Evolutionary conservation across 2,888 invertebrate genomes (phyloP).

Genomic region (Tigriopus californicus): DNA sequence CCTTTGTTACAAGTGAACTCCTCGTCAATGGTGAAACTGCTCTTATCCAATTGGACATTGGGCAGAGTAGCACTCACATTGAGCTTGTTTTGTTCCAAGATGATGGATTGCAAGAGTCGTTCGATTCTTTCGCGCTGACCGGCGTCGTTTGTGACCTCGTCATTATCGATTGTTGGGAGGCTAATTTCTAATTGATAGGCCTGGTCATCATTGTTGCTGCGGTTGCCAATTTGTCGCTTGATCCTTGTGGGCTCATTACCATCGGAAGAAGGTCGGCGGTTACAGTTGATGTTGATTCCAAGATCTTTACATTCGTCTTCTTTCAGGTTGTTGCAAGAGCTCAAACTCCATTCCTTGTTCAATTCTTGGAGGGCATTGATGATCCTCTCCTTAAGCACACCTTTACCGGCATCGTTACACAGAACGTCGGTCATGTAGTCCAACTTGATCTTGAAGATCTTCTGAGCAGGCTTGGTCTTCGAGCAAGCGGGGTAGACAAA

Average conservation of each 20-base stretch:
- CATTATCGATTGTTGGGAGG: conserved; percentile 47
- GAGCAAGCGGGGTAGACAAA: conserved; percentile 23
- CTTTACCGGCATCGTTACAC: conserved; percentile 86
- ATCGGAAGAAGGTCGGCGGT: conserved; percentile 33
- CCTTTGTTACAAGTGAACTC: conserved; percentile 83
- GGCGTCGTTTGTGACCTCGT: conserved; percentile 11
- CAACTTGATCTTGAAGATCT: conserved; percentile 81
- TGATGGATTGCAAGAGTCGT: conserved; percentile 63
- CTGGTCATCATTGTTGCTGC: conserved; percentile 27
- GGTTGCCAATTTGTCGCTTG: conserved; percentile 1
- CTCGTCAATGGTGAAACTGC: conserved; percentile 62
- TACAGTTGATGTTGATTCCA: conserved; percentile 65
- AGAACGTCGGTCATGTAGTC: conserved; percentile 89
- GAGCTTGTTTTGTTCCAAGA: conserved; percentile 69
- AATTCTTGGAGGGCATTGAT: conserved; percentile 59
- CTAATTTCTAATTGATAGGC: conserved; percentile 72
- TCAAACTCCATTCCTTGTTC: conserved; percentile 92
- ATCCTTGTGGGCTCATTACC: background rate
- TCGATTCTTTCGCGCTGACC: conserved; percentile 24
- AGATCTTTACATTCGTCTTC: conserved; percentile 12
- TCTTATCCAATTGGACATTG: conserved; percentile 82
- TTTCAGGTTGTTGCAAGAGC: conserved; percentile 38
- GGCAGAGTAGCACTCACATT: conserved; percentile 80
- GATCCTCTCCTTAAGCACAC: conserved; percentile 71
- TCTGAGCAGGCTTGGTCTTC: conserved; percentile 75